Evolutionary conservation across 2,113 vertebrate genomes (phyloP), one percentile per base, ranked within the genome.

Genomic region (Paedocypris sp.): DNA sequence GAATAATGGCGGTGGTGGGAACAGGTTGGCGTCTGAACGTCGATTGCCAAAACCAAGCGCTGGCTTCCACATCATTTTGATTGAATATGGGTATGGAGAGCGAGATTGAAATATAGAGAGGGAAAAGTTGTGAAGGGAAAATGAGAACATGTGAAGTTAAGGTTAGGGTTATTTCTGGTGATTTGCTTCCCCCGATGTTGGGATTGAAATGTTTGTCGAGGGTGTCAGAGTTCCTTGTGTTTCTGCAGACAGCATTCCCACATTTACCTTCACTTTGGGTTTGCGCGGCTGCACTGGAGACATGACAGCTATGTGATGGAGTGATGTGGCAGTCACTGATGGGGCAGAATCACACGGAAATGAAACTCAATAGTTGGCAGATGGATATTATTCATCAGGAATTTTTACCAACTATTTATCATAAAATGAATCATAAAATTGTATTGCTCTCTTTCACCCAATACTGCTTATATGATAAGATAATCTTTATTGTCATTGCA

Each of bases 371-470:
- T 51, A 39, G 43, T 12, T 45, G 67, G 62, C 64, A 66, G 68
- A 77, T 80, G 75, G 78, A 73, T 78, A 79, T 75, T 75, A 75
- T 68, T 75, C 50, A 49, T 66, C 68, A 60, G 69, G 46, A 62
- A 39, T 62, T 71, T 63, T 63, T 66, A 49, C 52, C 58, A 35
- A 49, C 59, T 72, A 74, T 84, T 80, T 77, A 73, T 83, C 77
- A 73, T 70, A 73, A 58, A 64, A 73, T 83, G 75, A 73, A 77
- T 77, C 77, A 72, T 62, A 75, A 61, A 69, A 58, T 48, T 75
- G 78, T 47, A 59, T 32, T 18, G 47, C 48, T 47, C 39, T 64
- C 51, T 46, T 68, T 51, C 54, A 42, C 11, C 39, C 43, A 36
- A 29, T 60, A 42, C 29, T 32, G 56, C n/a, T n/a, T n/a, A n/a